Percentiles rank a stretch among this genome's conserved stretches.
Conservation (phyloP, 2,113 vertebrate species). For the Zosterops pallidus region DNA sequence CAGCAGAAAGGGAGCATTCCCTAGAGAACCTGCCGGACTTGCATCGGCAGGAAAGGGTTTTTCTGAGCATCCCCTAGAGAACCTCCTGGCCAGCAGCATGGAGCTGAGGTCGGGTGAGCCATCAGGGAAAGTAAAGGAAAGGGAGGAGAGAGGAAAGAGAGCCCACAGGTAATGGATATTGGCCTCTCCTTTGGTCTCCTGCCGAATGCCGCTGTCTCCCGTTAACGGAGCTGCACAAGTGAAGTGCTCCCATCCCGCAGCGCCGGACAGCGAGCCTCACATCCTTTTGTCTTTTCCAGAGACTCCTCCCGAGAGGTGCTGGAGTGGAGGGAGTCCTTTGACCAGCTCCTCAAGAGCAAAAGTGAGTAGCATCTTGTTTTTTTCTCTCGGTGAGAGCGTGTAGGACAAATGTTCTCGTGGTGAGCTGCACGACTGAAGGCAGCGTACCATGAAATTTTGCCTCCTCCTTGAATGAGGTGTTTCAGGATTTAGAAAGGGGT, state of each 20-base stretch:
- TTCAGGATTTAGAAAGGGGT: neutral
- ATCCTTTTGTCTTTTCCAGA: constrained; percentile 64
- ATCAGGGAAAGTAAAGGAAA: neutral
- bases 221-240: rapidly evolving
- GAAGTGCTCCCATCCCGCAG: neutral
- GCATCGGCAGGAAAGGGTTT: neutral
- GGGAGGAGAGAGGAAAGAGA: constrained; percentile 36
- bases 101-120: constrained; percentile 21
- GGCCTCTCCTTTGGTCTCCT: neutral
- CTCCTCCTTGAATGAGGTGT: neutral
- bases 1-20: neutral
- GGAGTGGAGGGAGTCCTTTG: constrained; percentile 89
- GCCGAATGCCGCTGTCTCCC: neutral
- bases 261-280: neutral
- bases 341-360: constrained; percentile 89
- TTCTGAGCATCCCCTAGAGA: neutral
- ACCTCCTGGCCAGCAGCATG: neutral
- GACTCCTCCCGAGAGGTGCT: constrained; percentile 83
- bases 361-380: constrained; percentile 78
- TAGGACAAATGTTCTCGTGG: neutral
- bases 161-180: neutral
- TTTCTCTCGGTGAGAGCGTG: neutral
- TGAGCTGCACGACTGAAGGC: neutral
- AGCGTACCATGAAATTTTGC: neutral
- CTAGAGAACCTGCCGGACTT: neutral